A percentile compares a stretch with the other conserved stretches of the same genome.
phyloP scores from a whole-genome alignment of 2,888 invertebrate genomes.

The Drosophila niveifrons region DNA sequence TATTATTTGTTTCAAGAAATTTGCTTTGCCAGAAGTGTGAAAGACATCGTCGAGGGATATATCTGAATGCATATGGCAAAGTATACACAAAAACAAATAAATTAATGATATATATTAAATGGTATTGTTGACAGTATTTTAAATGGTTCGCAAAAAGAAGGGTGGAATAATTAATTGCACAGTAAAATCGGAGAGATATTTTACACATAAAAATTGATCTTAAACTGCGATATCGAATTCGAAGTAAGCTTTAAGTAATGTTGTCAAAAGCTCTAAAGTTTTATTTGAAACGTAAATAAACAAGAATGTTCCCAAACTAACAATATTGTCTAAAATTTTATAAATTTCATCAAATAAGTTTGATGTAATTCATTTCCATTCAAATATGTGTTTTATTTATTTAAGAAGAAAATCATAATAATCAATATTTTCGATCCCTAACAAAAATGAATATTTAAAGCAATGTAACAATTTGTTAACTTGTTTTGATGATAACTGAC shows the following conservation, averaged over 20 bases:
- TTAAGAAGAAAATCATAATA: too few species aligned
- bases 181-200: not conserved
- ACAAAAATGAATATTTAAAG: not conserved
- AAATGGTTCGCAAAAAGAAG: slow-evolving; percentile 1
- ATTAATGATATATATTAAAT: not conserved
- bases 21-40: slow-evolving; percentile 10
- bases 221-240: too few species aligned
- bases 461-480: not conserved
- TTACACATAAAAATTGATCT: too few species aligned
- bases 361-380: too few species aligned
- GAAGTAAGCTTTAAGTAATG: too few species aligned
- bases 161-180: not conserved
- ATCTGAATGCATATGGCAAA: not conserved
- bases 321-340: too few species aligned
- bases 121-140: not conserved
- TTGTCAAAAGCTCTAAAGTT: too few species aligned
- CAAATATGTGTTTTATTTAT: too few species aligned
- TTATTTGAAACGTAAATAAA: too few species aligned
- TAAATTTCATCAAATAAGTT: too few species aligned
- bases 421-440: too few species aligned
- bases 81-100: not conserved
- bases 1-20: not conserved
- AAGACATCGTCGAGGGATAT: not conserved
- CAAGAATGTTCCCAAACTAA: too few species aligned
- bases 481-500: not conserved